Base-by-base conservation (phyloP, 2,797 vertebrate species). In the Hippocampus kuda region DNA sequence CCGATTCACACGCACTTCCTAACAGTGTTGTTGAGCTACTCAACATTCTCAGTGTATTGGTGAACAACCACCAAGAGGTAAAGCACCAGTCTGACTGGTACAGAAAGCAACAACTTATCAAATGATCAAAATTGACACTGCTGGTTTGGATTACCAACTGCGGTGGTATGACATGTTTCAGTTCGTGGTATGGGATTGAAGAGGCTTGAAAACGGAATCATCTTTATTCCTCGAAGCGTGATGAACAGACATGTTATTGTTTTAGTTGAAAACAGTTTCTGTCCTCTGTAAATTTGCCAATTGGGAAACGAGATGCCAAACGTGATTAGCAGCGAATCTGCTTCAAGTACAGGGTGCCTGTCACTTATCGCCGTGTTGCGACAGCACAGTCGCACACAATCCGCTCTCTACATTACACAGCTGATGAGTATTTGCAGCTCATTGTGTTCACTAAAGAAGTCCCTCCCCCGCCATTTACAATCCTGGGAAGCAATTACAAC, bases 401-500 rank as follows among this genome's bases (percentile, higher is more conserved):
- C 74, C 63, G 62, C 73, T 76, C 72, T 73, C 73, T 61, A 80
- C 77, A 75, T 72, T 80, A 75, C 5, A 44, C 77, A 78, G 77
- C 71, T 81, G 71, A 87, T 86, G 78, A 80, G 75, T 70, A 75
- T 77, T 72, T 59, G 71, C 71, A 76, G 77, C 78, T 81, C 75
- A 86, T 86, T 88, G 89, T 88, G 82, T 77, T 83, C 77, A 66
- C 72, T 68, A 81, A 87, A 88, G 81, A 88, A 20, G 30, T 9
- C 59, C 63, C 44, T 76, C 83, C 84, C 81, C 78, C 77, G 79
- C 77, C 81, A 86, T 88, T 86, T 84, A 87, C 77, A 41, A 79
- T 72, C 69, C 64, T 61, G 68, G 84, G 75, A 75, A 73, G 76
- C 81, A 81, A 87, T 84, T 82, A 86, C 77, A 46, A 79, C 84